phyloP scores from a whole-genome alignment of 1,140 invertebrate genomes.

The Acromyrmex charruanus region DNA sequence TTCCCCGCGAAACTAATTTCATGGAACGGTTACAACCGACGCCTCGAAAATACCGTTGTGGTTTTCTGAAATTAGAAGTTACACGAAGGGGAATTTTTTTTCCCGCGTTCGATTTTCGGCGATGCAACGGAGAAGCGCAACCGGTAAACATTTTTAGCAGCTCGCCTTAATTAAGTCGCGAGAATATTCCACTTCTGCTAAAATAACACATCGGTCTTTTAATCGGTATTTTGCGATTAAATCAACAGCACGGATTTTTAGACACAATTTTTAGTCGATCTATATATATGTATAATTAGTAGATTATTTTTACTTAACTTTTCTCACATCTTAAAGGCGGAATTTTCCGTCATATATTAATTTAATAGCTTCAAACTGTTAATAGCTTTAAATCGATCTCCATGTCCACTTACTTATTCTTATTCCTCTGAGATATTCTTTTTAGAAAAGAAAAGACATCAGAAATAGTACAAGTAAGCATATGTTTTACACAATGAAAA shows the following conservation, averaged over 20 bases:
- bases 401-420: not conserved
- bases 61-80: conserved; percentile 75
- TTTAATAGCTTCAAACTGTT: conserved; percentile 2
- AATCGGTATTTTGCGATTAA: conserved; percentile 17
- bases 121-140: conserved; percentile 33
- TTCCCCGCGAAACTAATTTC: conserved; percentile 76
- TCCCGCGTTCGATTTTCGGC: conserved; percentile 37
- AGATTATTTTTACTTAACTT: conserved; percentile 14
- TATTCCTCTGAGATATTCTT: not conserved
- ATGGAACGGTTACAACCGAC: conserved; percentile 74
- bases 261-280: not conserved
- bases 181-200: conserved; percentile 13
- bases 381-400: conserved; percentile 2
- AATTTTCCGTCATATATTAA: conserved; percentile 37
- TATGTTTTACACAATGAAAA: not conserved
- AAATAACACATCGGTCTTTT: conserved; percentile 30
- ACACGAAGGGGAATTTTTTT: conserved; percentile 48
- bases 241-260: conserved; percentile 25
- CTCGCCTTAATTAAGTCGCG: conserved; percentile 36
- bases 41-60: conserved; percentile 74
- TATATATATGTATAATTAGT: not conserved
- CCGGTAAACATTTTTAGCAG: conserved; percentile 57
- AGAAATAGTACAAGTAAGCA: not conserved
- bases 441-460: not conserved
- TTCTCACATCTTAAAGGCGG: not conserved